These are phyloP conservation scores for Thymelicus acteon DNA, from an alignment of 2,888 invertebrate genomes.

Conservation along the genomic window DNA sequence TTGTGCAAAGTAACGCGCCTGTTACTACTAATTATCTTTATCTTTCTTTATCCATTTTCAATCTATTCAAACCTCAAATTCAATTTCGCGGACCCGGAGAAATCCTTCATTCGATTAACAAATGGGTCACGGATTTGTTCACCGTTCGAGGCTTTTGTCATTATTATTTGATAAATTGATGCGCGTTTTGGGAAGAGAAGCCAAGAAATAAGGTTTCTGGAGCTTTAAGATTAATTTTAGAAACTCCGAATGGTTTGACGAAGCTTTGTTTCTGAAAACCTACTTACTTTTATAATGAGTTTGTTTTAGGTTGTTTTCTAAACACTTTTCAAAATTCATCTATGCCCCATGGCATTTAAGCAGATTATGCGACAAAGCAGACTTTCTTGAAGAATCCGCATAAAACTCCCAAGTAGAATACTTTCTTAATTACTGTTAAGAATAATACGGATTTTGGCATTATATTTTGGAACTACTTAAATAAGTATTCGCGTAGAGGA, in stretches of 20 bases:
- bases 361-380: too few species aligned
- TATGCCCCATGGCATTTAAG: too few species aligned
- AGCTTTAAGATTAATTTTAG: slow-evolving; percentile 1
- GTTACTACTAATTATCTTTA: slow-evolving; percentile 4
- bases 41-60: slow-evolving; percentile 3
- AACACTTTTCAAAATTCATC: background rate
- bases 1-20: background rate
- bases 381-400: too few species aligned
- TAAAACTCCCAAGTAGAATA: too few species aligned
- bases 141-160: slow-evolving; percentile 21
- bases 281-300: background rate
- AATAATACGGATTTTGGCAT: too few species aligned
- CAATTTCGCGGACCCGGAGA: slow-evolving; percentile 2
- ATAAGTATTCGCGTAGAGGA: too few species aligned
- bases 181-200: background rate
- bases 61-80: slow-evolving; percentile 5
- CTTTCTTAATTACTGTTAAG: too few species aligned
- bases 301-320: background rate
- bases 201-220: slow-evolving; percentile 10
- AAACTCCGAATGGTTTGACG: background rate
- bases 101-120: slow-evolving; percentile 27
- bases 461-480: too few species aligned
- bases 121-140: slow-evolving; percentile 25
- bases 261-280: background rate
- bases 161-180: slow-evolving; percentile 20